A percentile compares a stretch with the other conserved stretches of the same genome.
These are phyloP conservation scores for Campoplex capitator DNA, from an alignment of 2,888 invertebrate species.

Conservation along the genomic window DNA sequence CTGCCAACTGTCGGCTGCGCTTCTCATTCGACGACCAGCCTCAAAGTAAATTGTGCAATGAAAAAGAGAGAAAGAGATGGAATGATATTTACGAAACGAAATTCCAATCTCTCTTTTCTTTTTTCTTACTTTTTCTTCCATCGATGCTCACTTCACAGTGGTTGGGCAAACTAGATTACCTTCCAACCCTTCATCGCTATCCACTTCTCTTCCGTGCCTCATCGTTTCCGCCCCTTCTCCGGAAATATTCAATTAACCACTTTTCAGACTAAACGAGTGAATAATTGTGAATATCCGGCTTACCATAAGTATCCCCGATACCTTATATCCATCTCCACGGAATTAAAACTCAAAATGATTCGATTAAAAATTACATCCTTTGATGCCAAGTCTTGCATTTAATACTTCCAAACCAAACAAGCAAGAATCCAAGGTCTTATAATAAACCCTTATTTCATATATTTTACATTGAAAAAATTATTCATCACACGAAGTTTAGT, in stretches of 20 bases:
- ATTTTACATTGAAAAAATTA: not conserved
- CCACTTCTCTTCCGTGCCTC: slow-evolving; percentile 1
- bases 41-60: slow-evolving; percentile 55
- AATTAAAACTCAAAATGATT: not conserved
- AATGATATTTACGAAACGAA: slow-evolving; percentile 58
- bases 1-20: slow-evolving; percentile 55
- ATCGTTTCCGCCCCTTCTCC: slow-evolving; percentile 27
- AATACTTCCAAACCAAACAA: not conserved
- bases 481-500: not conserved
- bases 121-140: slow-evolving; percentile 28
- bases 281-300: slow-evolving; percentile 40
- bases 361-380: not conserved
- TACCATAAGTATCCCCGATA: not conserved
- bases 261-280: slow-evolving; percentile 33
- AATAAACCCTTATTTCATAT: not conserved
- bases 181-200: not conserved
- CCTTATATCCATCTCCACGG: not conserved
- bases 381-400: not conserved
- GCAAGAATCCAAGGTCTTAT: not conserved
- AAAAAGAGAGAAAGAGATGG: slow-evolving; percentile 10
- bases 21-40: slow-evolving; percentile 48
- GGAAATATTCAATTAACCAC: slow-evolving; percentile 55
- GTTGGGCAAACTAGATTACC: slow-evolving; percentile 43
- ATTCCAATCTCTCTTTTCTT: slow-evolving; percentile 33
- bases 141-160: slow-evolving; percentile 46